Evolutionary conservation across 2,888 invertebrate genomes (phyloP).

Genomic region (Chaetogeoica ovagalla): DNA sequence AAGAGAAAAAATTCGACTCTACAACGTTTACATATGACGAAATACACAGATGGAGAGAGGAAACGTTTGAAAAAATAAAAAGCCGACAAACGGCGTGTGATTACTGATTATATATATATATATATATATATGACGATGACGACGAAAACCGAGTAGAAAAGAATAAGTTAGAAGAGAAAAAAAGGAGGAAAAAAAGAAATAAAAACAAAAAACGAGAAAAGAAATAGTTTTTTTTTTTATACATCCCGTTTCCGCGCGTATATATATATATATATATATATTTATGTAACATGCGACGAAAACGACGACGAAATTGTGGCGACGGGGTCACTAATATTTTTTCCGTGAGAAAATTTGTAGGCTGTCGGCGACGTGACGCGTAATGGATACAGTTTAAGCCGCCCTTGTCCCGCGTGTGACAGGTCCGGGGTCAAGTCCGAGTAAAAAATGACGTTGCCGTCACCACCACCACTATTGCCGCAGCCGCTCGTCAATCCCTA

Average conservation of each 20-base stretch:
- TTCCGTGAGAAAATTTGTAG: slow-evolving; percentile 50
- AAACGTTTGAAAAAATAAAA: too few species aligned
- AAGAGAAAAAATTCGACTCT: too few species aligned
- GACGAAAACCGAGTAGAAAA: too few species aligned
- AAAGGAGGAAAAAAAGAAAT: not conserved
- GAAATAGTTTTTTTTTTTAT: not conserved
- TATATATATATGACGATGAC: too few species aligned
- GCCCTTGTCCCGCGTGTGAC: slow-evolving; percentile 23
- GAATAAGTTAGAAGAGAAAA: too few species aligned
- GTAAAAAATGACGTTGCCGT: slow-evolving; percentile 49
- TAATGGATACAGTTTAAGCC: slow-evolving; percentile 51
- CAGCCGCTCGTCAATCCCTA: not conserved
- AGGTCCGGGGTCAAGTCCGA: slow-evolving; percentile 45
- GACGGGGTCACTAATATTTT: slow-evolving; percentile 29
- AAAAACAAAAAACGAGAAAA: not conserved
- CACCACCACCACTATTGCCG: not conserved
- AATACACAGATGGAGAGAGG: too few species aligned
- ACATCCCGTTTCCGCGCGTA: not conserved
- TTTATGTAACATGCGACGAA: too few species aligned
- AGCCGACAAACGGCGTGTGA: too few species aligned
- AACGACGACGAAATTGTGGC: slow-evolving; percentile 1
- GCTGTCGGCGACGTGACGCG: slow-evolving; percentile 50
- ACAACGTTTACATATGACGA: too few species aligned
- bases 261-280: not conserved
- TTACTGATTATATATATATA: too few species aligned